These are phyloP conservation scores for Mastomys coucha DNA, from an alignment of 2,113 vertebrate species.

Conservation along the genomic window DNA sequence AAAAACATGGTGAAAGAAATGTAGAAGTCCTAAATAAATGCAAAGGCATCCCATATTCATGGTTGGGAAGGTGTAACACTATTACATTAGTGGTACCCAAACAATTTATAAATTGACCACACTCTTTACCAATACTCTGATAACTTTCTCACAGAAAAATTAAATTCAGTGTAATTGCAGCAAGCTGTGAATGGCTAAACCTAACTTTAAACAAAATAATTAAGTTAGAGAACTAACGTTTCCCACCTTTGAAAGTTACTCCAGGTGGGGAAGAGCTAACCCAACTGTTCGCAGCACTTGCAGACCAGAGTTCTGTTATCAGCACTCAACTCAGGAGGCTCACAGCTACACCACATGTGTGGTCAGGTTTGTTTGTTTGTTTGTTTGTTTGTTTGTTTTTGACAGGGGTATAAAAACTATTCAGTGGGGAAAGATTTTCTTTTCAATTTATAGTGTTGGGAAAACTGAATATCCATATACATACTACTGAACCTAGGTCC, in stretches of 20 bases:
- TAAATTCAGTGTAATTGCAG: neutral
- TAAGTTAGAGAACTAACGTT: neutral
- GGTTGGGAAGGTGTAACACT: neutral
- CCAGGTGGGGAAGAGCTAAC: neutral
- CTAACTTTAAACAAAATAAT: neutral
- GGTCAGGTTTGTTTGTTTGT: neutral
- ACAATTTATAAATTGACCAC: neutral
- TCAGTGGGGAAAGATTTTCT: neutral
- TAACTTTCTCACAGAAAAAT: neutral
- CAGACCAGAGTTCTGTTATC: neutral
- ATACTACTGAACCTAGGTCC: neutral
- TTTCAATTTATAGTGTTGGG: neutral
- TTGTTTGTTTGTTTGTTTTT: neutral
- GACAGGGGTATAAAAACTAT: neutral
- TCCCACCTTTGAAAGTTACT: neutral
- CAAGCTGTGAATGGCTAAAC: neutral
- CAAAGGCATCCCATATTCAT: neutral
- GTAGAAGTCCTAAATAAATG: neutral
- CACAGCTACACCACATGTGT: neutral
- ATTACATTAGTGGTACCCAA: neutral
- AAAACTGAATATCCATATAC: neutral
- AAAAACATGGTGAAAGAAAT: neutral
- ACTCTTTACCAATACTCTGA: neutral
- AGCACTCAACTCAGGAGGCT: neutral
- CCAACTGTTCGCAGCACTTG: too few relatives aligned